Percentiles rank a stretch among this genome's conserved stretches.
Conservation (phyloP, 92 coral and sea anemone genomes). For the Scolanthus callimorphus region DNA sequence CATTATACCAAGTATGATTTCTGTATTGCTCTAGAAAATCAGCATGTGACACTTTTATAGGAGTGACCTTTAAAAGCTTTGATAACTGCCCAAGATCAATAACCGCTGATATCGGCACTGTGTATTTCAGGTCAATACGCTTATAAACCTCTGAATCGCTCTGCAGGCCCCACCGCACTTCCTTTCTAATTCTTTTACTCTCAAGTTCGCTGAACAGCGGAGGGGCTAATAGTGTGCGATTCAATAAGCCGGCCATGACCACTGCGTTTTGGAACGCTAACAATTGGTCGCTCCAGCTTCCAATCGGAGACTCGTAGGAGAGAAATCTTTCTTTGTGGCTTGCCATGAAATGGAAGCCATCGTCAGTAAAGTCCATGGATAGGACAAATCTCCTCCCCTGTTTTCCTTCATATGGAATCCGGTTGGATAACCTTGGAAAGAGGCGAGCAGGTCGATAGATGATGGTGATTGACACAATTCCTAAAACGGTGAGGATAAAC, state of each 20-base stretch:
- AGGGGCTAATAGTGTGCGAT: conserved; percentile 70
- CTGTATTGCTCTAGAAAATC: conserved; percentile 28
- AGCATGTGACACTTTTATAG: conserved; percentile 21
- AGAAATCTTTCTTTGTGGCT: conserved; percentile 37
- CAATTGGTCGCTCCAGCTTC: conserved; percentile 80
- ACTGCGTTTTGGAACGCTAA: conserved; percentile 87
- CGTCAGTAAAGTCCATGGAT: conserved; percentile 46
- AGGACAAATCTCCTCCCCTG: conserved; percentile 22
- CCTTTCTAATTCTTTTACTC: conserved; percentile 33
- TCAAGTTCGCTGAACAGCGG: conserved; percentile 74
- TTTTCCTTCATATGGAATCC: background rate
- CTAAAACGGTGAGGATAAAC: conserved; percentile 44
- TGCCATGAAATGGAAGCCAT: conserved; percentile 53
- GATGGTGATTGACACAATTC: conserved; percentile 48
- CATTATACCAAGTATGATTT: conserved; percentile 50
- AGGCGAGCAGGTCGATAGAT: conserved; percentile 60
- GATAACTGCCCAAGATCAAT: conserved; percentile 45
- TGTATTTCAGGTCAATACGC: conserved; percentile 41
- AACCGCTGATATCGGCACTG: conserved; percentile 71
- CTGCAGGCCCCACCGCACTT: conserved; percentile 23
- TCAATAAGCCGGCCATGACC: conserved; percentile 60
- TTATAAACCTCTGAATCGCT: conserved; percentile 49
- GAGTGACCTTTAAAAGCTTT: conserved; percentile 26
- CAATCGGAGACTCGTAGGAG: conserved; percentile 81
- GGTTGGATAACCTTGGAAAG: conserved; percentile 31